These are phyloP conservation scores for Heliconius hewitsoni DNA, from an alignment of 1,140 invertebrate genomes.

Conservation along the genomic window DNA sequence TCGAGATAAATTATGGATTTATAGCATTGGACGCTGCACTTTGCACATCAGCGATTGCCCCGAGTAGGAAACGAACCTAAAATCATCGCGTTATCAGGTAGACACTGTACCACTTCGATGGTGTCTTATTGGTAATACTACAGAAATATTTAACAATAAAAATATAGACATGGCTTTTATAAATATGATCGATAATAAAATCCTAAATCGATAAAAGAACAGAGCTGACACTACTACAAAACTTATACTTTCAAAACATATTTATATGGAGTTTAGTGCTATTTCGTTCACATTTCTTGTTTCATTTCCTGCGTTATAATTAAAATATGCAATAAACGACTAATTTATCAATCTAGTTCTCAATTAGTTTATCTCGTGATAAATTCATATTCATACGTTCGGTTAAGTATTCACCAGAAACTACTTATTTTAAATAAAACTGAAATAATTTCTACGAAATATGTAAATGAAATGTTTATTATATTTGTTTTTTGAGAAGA, in stretches of 20 bases:
- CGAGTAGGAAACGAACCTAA: too few species aligned
- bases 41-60: background rate
- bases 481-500: too few species aligned
- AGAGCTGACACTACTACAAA: background rate
- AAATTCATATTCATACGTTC: slow-evolving; percentile 16
- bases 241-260: background rate
- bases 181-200: background rate
- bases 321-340: slow-evolving; percentile 29
- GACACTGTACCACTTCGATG: too few species aligned
- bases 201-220: background rate
- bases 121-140: too few species aligned
- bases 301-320: slow-evolving; percentile 30
- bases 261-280: background rate
- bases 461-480: too few species aligned
- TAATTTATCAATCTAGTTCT: slow-evolving; percentile 35
- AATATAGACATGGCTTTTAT: background rate
- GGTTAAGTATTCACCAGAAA: slow-evolving; percentile 1
- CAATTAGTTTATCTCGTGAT: slow-evolving; percentile 36
- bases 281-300: slow-evolving; percentile 26
- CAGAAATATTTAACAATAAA: background rate
- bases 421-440: background rate
- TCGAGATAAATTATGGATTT: too few species aligned
- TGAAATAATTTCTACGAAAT: background rate
- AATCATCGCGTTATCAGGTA: too few species aligned
- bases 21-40: background rate